Percentiles rank a stretch among this genome's conserved stretches.
Evolutionary conservation across 64 coral and sea anemone species (phyloP).

Genomic region (Montipora foliosa): DNA sequence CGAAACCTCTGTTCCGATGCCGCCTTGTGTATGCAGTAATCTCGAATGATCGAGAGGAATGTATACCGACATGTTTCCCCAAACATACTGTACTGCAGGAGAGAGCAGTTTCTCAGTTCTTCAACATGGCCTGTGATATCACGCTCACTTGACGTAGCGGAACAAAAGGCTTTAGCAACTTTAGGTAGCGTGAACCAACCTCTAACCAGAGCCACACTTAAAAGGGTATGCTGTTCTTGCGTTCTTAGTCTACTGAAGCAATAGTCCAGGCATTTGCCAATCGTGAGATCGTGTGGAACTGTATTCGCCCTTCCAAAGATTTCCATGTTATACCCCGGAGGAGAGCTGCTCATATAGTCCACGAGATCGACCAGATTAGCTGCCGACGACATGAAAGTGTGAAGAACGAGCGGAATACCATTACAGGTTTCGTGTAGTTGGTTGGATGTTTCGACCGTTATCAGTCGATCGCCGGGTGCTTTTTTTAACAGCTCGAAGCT

Average conservation of each 20-base stretch:
- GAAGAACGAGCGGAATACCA: constrained; percentile 23
- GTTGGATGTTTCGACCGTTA: background rate
- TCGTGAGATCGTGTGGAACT: background rate
- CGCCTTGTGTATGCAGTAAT: background rate
- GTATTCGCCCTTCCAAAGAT: background rate
- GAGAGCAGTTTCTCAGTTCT: background rate
- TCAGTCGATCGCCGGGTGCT: background rate
- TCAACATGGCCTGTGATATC: background rate
- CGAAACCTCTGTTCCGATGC: background rate
- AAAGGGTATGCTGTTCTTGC: background rate
- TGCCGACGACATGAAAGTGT: background rate
- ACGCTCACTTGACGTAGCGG: background rate
- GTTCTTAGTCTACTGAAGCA: background rate
- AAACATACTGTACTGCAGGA: background rate
- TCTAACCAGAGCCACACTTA: background rate
- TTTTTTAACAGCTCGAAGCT: background rate
- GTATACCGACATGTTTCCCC: background rate
- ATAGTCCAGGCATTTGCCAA: background rate
- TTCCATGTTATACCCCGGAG: background rate
- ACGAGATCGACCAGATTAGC: background rate
- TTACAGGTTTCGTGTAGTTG: background rate
- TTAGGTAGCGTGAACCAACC: background rate
- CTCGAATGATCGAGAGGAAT: constrained; percentile 5
- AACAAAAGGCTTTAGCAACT: constrained; percentile 1
- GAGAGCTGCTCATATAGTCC: background rate